Percentiles rank a stretch among this genome's conserved stretches.
Conservation (phyloP, 1,140 invertebrate species). For the Diplogasteroides magnus region DNA sequence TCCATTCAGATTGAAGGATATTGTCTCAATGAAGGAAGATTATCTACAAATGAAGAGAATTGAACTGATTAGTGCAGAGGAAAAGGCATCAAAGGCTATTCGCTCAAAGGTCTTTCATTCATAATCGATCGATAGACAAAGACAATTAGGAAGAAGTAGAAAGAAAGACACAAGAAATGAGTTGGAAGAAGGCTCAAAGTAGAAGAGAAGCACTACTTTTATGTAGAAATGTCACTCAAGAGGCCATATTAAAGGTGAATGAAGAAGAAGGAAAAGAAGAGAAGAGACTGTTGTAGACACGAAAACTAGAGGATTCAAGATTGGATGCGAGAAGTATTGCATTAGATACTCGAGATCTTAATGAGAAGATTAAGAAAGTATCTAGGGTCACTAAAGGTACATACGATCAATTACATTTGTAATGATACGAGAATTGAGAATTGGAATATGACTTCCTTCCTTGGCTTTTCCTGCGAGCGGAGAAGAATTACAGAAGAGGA, state of each 20-base stretch:
- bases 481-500: neutral
- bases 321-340: neutral
- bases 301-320: neutral
- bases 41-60: neutral
- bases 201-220: neutral
- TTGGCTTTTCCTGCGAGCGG: neutral
- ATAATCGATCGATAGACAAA: too few relatives aligned
- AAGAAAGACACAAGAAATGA: too few relatives aligned
- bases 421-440: neutral
- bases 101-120: too few relatives aligned
- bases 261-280: neutral
- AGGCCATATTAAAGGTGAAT: neutral
- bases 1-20: neutral
- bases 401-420: neutral
- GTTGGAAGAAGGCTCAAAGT: too few relatives aligned
- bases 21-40: neutral
- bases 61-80: neutral
- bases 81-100: neutral
- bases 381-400: neutral
- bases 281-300: neutral
- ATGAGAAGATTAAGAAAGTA: neutral
- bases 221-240: neutral
- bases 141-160: too few relatives aligned
- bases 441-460: neutral
- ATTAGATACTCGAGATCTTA: neutral